phyloP scores from a whole-genome alignment of 2,113 vertebrate genomes.

The Anseranas semipalmata region DNA sequence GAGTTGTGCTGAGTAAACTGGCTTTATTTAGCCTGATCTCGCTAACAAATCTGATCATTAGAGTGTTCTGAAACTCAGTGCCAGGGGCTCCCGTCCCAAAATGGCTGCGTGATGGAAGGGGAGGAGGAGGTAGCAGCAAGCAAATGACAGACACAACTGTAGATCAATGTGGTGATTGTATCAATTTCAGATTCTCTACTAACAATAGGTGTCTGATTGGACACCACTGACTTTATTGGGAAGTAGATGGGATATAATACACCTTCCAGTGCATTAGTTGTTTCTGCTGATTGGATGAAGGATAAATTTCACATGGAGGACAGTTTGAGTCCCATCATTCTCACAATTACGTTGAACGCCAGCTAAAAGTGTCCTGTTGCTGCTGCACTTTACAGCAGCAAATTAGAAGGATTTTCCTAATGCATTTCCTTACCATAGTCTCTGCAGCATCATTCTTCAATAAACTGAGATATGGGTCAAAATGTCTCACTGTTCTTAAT shows the following conservation, averaged over 20 bases:
- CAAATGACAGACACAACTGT: slow-evolving; percentile 74
- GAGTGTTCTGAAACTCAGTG: slow-evolving; percentile 37
- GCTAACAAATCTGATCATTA: slow-evolving; percentile 17
- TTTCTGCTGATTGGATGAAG: slow-evolving; percentile 80
- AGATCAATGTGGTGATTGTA: slow-evolving; percentile 82
- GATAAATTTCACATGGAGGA: slow-evolving; percentile 73
- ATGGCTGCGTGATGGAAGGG: background rate
- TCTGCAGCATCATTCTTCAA: slow-evolving; percentile 11
- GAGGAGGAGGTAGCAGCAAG: slow-evolving; percentile 10
- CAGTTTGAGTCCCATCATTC: slow-evolving; percentile 70
- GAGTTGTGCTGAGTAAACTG: background rate
- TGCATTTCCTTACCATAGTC: slow-evolving; percentile 20
- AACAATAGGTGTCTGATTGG: slow-evolving; percentile 84
- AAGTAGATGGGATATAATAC: slow-evolving; percentile 78
- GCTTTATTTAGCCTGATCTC: background rate
- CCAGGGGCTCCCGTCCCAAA: background rate
- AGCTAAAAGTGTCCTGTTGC: slow-evolving; percentile 68
- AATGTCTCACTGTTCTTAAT: slow-evolving; percentile 34
- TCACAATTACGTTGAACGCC: slow-evolving; percentile 68
- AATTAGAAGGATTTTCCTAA: slow-evolving; percentile 63
- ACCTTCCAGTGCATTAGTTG: slow-evolving; percentile 74
- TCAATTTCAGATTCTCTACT: slow-evolving; percentile 82
- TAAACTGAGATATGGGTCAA: slow-evolving; percentile 27
- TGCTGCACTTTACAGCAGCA: slow-evolving; percentile 40
- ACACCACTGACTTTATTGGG: slow-evolving; percentile 78